phyloP scores from a whole-genome alignment of 2,797 vertebrate genomes.

The Poeciliopsis infans region DNA sequence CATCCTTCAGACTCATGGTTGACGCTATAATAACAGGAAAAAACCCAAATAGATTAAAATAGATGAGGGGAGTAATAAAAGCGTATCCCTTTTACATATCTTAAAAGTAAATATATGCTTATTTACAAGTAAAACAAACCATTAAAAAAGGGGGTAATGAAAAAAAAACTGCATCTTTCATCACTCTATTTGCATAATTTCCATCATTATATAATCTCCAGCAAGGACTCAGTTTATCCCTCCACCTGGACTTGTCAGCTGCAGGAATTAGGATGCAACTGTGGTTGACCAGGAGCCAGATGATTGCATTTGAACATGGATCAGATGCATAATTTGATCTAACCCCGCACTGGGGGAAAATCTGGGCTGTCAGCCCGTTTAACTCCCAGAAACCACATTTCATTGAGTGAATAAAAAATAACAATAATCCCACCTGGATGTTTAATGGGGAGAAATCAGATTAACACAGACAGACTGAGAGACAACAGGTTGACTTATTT shows the following conservation, averaged over 20 bases:
- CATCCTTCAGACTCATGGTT: slow-evolving; percentile 39
- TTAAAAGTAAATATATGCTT: background rate
- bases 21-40: slow-evolving; percentile 17
- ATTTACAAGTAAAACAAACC: slow-evolving; percentile 1
- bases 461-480: background rate
- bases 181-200: slow-evolving; percentile 26
- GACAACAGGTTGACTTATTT: slow-evolving; percentile 4
- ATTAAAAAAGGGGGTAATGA: background rate
- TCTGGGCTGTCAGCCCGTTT: slow-evolving; percentile 22
- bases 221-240: slow-evolving; percentile 58
- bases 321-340: slow-evolving; percentile 43
- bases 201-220: slow-evolving; percentile 46
- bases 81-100: background rate
- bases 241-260: slow-evolving; percentile 73
- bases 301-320: slow-evolving; percentile 47
- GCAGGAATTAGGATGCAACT: slow-evolving; percentile 63
- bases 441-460: background rate
- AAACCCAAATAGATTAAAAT: background rate
- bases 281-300: slow-evolving; percentile 36
- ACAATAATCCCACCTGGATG: slow-evolving; percentile 12
- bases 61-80: background rate
- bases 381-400: slow-evolving; percentile 10
- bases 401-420: background rate
- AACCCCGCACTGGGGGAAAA: slow-evolving; percentile 26
- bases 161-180: slow-evolving; percentile 3